These are phyloP conservation scores for Drosophila vallismaia DNA, from an alignment of 2,888 invertebrate genomes.

Conservation along the genomic window DNA sequence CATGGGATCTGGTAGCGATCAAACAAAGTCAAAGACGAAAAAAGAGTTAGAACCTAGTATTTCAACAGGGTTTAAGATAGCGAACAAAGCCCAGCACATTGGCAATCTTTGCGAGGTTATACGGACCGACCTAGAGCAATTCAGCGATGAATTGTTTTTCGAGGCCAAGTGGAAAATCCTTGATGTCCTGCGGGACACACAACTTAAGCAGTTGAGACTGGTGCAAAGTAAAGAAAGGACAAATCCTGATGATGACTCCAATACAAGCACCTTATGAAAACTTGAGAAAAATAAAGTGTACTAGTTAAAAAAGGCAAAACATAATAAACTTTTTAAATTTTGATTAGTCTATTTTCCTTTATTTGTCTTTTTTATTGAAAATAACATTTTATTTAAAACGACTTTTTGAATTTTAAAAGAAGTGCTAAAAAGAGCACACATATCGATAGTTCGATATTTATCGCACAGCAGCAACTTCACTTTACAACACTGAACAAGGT, in stretches of 20 bases:
- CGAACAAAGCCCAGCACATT: too few relatives aligned
- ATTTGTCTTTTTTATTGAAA: too few relatives aligned
- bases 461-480: slow-evolving; percentile 8
- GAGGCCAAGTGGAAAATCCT: slow-evolving; percentile 21
- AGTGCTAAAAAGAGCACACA: slow-evolving; percentile 4
- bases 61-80: too few relatives aligned
- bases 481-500: slow-evolving; percentile 35
- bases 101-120: slow-evolving; percentile 3
- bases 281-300: neutral
- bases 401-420: neutral
- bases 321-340: neutral
- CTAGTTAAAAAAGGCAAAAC: neutral
- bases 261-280: neutral
- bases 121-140: slow-evolving; percentile 11
- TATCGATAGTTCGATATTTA: slow-evolving; percentile 23
- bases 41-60: too few relatives aligned
- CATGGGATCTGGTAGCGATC: slow-evolving; percentile 10
- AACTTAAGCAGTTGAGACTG: slow-evolving; percentile 33
- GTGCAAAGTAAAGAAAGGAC: neutral
- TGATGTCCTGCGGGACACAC: slow-evolving; percentile 29
- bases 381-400: neutral
- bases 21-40: neutral
- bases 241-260: neutral
- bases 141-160: slow-evolving; percentile 14
- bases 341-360: neutral